These are phyloP conservation scores for Diuraphis noxia DNA, from an alignment of 1,140 invertebrate species.

Conservation along the genomic window DNA sequence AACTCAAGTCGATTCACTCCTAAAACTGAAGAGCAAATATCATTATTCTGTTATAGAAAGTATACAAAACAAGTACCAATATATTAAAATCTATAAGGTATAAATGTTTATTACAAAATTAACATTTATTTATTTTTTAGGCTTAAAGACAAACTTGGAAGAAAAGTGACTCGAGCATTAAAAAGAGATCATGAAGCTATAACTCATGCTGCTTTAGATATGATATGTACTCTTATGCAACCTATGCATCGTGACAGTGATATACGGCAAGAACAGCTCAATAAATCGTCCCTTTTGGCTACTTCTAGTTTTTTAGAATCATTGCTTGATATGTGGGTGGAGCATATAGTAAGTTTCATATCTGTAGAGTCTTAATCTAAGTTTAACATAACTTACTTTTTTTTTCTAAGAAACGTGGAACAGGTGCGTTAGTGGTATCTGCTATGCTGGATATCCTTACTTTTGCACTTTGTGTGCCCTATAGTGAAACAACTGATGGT, in stretches of 20 bases:
- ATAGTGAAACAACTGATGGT: constrained; percentile 98
- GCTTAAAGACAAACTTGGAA: constrained; percentile 92
- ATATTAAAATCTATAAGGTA: not conserved
- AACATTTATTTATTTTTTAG: constrained; percentile 61
- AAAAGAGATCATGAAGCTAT: constrained; percentile 86
- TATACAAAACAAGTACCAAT: not conserved
- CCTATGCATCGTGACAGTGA: constrained; percentile 97
- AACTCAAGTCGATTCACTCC: too few relatives aligned
- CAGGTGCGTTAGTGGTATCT: constrained; percentile 75
- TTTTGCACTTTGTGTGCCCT: constrained; percentile 97
- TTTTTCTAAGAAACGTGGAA: constrained; percentile 71
- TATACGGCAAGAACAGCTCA: constrained; percentile 94
- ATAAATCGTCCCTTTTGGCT: constrained; percentile 93
- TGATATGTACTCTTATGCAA: constrained; percentile 96
- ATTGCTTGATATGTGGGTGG: constrained; percentile 92
- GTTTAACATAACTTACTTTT: constrained; percentile 47
- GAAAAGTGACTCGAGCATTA: constrained; percentile 76
- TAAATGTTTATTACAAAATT: not conserved
- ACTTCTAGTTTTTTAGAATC: constrained; percentile 91
- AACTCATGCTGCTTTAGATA: constrained; percentile 94
- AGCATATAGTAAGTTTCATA: constrained; percentile 78
- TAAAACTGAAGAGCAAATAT: too few relatives aligned
- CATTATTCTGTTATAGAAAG: not conserved
- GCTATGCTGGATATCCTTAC: constrained; percentile 98
- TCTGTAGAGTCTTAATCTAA: not conserved